Base-by-base conservation (phyloP, 2,797 vertebrate genomes). In the Myioborus melanocephalus region DNA sequence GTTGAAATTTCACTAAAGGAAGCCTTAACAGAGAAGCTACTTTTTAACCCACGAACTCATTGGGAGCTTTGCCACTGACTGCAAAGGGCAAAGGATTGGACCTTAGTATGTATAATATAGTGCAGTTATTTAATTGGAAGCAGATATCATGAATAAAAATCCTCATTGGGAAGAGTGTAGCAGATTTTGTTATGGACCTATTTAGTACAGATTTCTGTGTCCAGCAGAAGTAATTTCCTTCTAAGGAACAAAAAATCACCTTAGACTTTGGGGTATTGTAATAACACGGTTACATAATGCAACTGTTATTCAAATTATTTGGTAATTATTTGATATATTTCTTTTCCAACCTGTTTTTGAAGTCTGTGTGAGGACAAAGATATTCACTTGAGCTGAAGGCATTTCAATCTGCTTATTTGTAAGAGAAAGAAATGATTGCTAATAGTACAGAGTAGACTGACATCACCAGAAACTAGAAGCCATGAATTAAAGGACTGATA, bases 51-150 rank as follows among this genome's bases (percentile, higher is more conserved):
- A 91, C 72, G 26, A 88, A 88, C n/a, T 88, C 72, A 76, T 59
- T 87, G 85, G 77, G 73, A 94, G 52, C 73, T 94, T 84, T 94
- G 80, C 83, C 91, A 92, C 4, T 84, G 77, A 65, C 59, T 93
- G 94, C 63, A 88, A 94, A 93, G 43, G 47, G 66, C n/a, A 83
- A 76, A 90, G 41, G 26, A 86, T 0, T 83, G 55, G 59, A 37
- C 32, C 43, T 82, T 63, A 63, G 44, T 57, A 76, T 76, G 47
- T 47, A 84, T 28, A 82, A 83, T n/a, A 72, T 26, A 90, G 23
- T 59, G 52, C 34, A 93, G 77, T 65, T 82, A 90, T 82, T 93
- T 95, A 95, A 96, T 91, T 84, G 88, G 85, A 95, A 95, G 47
- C 91, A 95, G 93, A 91, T 65, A 90, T 4, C 35, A 59, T 15